phyloP scores from a whole-genome alignment of 2,113 vertebrate genomes.

The Tretioscincus oriximinensis region DNA sequence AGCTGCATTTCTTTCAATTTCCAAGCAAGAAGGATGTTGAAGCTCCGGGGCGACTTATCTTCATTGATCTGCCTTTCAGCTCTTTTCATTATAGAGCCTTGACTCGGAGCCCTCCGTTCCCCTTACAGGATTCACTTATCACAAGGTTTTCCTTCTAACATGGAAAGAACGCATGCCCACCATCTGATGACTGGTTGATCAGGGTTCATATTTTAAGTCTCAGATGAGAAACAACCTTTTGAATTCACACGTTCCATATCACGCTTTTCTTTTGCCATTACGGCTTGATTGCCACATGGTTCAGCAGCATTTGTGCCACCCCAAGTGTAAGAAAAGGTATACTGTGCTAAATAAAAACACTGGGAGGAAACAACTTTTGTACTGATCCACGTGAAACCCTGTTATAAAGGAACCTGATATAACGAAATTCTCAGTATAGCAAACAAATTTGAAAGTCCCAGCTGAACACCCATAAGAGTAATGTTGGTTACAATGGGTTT shows the following conservation, averaged over 20 bases:
- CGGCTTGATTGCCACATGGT: no score
- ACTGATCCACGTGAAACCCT: no score
- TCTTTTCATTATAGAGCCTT: conserved; percentile 19
- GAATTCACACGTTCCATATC: not conserved
- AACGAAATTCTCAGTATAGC: no score
- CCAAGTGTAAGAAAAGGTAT: no score
- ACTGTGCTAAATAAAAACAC: no score
- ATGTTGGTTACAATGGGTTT: no score
- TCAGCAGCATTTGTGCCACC: no score
- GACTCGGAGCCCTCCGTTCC: conserved; percentile 4
- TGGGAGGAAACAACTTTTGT: no score
- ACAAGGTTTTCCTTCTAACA: not conserved
- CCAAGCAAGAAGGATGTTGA: not conserved
- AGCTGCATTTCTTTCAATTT: conserved; percentile 9
- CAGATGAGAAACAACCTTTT: conserved; percentile 9
- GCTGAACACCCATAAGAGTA: no score
- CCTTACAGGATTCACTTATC: conserved; percentile 17
- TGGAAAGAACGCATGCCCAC: not conserved
- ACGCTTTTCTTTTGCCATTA: no score
- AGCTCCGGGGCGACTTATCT: conserved; percentile 15
- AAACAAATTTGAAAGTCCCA: no score
- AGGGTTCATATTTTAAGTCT: conserved; percentile 1
- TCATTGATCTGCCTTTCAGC: conserved; percentile 25
- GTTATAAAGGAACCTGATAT: no score
- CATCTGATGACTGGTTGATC: conserved; percentile 13